A percentile compares a stretch with the other conserved stretches of the same genome.
Conservation (phyloP, 2,888 invertebrate species). For the Eristalinus sepulchralis region DNA sequence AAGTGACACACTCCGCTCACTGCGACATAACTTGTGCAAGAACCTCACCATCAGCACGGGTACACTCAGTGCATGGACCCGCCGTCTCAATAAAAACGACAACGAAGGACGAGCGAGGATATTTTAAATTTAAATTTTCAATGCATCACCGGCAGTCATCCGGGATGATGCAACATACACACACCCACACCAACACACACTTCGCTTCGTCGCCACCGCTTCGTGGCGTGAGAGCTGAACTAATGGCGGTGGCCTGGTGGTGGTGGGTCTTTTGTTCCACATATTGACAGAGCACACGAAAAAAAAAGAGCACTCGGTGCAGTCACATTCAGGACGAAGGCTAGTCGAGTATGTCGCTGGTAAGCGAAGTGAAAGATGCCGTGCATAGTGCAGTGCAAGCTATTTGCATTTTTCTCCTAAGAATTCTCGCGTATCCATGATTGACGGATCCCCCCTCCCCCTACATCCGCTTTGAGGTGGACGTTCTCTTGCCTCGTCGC, state of each 20-base stretch:
- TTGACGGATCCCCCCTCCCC: neutral
- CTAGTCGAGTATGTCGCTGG: neutral
- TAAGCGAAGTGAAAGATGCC: constrained; percentile 2
- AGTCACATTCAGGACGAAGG: neutral
- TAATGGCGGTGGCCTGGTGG: neutral
- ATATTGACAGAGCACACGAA: neutral
- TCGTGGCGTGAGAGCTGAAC: neutral
- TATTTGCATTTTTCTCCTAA: constrained; percentile 41
- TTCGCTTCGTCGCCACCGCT: neutral
- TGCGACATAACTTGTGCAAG: neutral
- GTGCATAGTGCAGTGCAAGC: constrained; percentile 25
- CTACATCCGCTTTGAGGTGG: neutral
- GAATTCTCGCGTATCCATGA: constrained; percentile 12
- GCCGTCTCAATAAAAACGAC: constrained; percentile 49
- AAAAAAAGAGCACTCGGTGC: neutral
- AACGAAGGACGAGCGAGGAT: constrained; percentile 8
- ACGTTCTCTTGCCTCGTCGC: neutral
- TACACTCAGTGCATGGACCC: neutral
- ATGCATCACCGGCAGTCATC: constrained; percentile 48
- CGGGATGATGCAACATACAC: neutral
- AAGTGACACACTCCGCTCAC: constrained; percentile 31
- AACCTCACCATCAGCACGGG: neutral
- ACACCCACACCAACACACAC: neutral
- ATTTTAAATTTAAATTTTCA: constrained; percentile 60
- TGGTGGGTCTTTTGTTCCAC: constrained; percentile 1